Conservation (phyloP, 2,113 vertebrate species). For the Lasiurus cinereus region DNA sequence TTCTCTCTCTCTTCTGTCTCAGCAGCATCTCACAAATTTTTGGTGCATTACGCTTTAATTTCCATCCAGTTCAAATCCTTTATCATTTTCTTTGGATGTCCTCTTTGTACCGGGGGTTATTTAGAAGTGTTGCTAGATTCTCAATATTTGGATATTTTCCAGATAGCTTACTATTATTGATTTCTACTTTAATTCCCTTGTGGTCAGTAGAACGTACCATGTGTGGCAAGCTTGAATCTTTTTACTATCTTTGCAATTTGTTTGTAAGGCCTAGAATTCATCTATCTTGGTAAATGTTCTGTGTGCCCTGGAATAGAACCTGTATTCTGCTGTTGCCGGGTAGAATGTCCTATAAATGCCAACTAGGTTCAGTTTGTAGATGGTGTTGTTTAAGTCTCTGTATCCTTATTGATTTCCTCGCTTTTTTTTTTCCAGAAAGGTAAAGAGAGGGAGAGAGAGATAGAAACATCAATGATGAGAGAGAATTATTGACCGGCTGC, state of each 20-base stretch:
- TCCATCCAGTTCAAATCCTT: constrained; percentile 21
- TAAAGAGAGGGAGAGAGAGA: too few species aligned
- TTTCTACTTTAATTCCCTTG: constrained; percentile 37
- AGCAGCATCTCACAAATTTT: neutral
- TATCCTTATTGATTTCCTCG: neutral
- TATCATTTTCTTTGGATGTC: constrained; percentile 43
- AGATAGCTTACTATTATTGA: neutral
- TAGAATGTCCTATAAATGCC: neutral
- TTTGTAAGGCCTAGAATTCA: neutral
- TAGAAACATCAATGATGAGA: too few species aligned
- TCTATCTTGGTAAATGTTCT: neutral
- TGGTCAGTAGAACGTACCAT: neutral
- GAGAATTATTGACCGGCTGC: too few species aligned
- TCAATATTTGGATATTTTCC: neutral
- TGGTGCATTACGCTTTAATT: constrained; percentile 18
- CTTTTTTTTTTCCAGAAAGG: neutral
- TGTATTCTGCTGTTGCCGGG: neutral
- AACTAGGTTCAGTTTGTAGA: neutral
- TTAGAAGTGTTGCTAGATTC: constrained; percentile 21
- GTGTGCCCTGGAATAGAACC: neutral
- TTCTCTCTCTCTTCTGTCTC: constrained; percentile 49
- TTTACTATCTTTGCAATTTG: neutral
- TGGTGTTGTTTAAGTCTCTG: neutral
- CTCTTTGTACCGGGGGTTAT: neutral
- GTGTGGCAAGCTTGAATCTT: neutral